These are phyloP conservation scores for Phalacrocorax brasilianus DNA, from an alignment of 2,113 vertebrate species.

Conservation along the genomic window DNA sequence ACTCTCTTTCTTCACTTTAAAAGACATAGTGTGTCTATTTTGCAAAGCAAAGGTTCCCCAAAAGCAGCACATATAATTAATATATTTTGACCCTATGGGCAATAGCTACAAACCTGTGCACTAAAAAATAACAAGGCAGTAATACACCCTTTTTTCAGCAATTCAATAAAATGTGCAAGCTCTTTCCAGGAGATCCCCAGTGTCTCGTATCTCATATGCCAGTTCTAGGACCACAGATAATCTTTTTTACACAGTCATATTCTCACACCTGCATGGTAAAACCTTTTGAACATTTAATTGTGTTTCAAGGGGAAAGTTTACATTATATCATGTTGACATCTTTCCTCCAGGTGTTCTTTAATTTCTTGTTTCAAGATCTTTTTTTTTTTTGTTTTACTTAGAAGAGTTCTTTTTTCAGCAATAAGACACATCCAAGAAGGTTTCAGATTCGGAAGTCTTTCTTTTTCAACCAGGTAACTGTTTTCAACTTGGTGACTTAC, in stretches of 20 bases:
- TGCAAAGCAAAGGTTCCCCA: background rate
- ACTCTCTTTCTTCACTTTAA: background rate
- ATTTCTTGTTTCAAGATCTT: background rate
- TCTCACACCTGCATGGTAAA: background rate
- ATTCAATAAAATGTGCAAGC: background rate
- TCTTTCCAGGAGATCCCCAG: background rate
- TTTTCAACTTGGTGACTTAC: background rate
- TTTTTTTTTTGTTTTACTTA: background rate
- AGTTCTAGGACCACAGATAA: background rate
- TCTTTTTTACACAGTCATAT: background rate
- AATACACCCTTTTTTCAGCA: background rate
- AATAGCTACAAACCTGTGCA: background rate
- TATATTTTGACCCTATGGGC: background rate
- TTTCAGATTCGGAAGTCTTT: background rate
- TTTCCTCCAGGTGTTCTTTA: background rate
- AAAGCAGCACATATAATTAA: slow-evolving; percentile 12
- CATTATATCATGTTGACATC: background rate
- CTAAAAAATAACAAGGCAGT: background rate
- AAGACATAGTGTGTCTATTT: background rate
- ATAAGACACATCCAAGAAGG: background rate
- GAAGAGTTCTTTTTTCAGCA: background rate
- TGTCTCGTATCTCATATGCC: background rate
- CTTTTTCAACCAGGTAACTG: background rate
- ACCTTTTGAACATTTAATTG: background rate
- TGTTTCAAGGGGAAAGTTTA: background rate